Percentiles rank a stretch among this genome's conserved stretches.
Evolutionary conservation across 2,797 vertebrate species (phyloP).

Genomic region (Parauchenoglanis ngamensis): DNA sequence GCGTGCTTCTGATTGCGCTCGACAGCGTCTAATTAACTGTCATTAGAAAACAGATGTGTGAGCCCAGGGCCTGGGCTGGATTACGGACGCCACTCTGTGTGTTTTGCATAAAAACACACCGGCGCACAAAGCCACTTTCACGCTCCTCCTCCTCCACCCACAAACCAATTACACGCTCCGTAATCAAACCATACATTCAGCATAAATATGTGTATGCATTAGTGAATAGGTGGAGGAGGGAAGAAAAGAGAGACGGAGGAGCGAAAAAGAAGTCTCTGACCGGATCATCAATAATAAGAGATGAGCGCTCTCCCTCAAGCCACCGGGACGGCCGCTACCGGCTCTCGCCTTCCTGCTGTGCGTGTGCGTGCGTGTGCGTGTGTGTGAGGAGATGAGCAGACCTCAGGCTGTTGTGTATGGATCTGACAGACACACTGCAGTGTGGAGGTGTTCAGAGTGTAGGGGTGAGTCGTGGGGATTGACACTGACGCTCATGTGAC

Average conservation of each 20-base stretch:
- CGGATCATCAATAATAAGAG: slow-evolving; percentile 36
- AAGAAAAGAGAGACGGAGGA: slow-evolving; percentile 50
- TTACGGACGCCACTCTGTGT: slow-evolving; percentile 56
- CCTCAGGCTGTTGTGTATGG: neutral
- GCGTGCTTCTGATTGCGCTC: slow-evolving; percentile 84
- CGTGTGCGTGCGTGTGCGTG: neutral
- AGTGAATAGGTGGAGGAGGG: slow-evolving; percentile 65
- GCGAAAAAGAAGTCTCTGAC: neutral
- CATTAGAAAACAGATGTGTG: slow-evolving; percentile 92
- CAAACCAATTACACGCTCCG: slow-evolving; percentile 52
- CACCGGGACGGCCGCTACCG: neutral
- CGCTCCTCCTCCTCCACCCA: slow-evolving; percentile 36
- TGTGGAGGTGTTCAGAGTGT: slow-evolving; percentile 9
- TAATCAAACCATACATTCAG: slow-evolving; percentile 55
- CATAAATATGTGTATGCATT: slow-evolving; percentile 52
- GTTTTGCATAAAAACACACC: slow-evolving; percentile 42
- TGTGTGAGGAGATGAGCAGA: neutral
- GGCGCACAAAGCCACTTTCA: slow-evolving; percentile 41
- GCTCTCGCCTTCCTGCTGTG: neutral
- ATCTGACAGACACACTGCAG: slow-evolving; percentile 25
- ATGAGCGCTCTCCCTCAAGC: slow-evolving; percentile 10
- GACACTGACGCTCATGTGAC: slow-evolving; percentile 46
- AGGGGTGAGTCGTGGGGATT: slow-evolving; percentile 33
- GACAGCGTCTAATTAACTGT: slow-evolving; percentile 92
- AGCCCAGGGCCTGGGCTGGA: slow-evolving; percentile 72